Evolutionary conservation across 2,797 vertebrate genomes (phyloP), one percentile per base, ranked within the genome.

Genomic region (Sus cebifrons): DNA sequence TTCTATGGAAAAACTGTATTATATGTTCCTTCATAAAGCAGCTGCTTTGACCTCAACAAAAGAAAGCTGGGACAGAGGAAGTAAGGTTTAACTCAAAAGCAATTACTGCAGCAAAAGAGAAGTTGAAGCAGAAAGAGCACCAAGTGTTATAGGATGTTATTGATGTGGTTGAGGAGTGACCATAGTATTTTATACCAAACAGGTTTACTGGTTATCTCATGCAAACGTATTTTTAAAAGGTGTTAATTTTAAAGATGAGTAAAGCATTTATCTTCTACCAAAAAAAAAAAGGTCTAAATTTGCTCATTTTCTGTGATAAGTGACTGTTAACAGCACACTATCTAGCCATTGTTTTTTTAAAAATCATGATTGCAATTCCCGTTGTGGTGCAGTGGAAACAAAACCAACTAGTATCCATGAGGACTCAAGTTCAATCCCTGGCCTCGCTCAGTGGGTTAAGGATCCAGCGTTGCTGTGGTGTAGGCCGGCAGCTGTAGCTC

Each of bases 1-100:
- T 62, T 95, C 86, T 86, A 89, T 62, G 25, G 18, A 36, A 82
- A 89, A 93, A 65, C 29, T 52, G 5, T 58, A 94, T 85, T 88
- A 65, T 21, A 92, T 60, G 83, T 82, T 89, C 68, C 68, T 83
- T 86, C 78, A 77, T n/a, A 25, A 96, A 95, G 54, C 36, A 73
- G 23, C 74, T 86, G 54, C 49, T 96, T 67, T 96, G 73, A 88
- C 56, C n/a, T 81, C 44, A 91, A 86, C 44, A 81, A 94, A 95
- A 90, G 10, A 67, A 94, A 86, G 70, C 16, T 88, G 73, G 23
- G 27, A 2, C 0, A 0, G 36, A 54, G 6, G 10, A 29, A 89
- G 10, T 83, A 87, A 90, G 21, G 12, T 91, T 93, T 96, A 88
- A 93, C 84, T 91, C 68, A 95, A 96, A 82, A 93, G 65, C 60